A percentile compares a stretch with the other conserved stretches of the same genome.
Evolutionary conservation across 2,113 vertebrate genomes (phyloP).

Genomic region (Diadophis punctatus): DNA sequence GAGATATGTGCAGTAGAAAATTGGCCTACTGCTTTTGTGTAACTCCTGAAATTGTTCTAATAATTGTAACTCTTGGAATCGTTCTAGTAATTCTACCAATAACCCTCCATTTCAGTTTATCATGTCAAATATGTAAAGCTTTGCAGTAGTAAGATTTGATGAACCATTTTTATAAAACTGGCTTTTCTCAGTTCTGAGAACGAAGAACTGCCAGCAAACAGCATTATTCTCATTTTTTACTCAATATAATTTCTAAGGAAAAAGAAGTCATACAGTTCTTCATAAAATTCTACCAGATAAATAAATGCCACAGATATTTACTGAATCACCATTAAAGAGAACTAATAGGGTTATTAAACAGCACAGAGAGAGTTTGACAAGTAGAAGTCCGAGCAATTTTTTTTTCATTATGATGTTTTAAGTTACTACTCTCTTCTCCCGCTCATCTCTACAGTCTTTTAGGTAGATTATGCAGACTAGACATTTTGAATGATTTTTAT

Average conservation of each 20-base stretch:
- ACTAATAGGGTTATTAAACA: constrained; percentile 56
- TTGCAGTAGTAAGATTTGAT: constrained; percentile 62
- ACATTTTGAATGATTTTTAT: constrained; percentile 50
- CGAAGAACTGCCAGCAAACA: constrained; percentile 62
- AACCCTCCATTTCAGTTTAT: constrained; percentile 54
- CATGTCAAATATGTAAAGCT: constrained; percentile 66
- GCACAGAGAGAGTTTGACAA: constrained; percentile 51
- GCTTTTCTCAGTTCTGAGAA: constrained; percentile 41
- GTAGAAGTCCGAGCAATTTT: constrained; percentile 56
- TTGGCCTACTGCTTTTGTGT: constrained; percentile 59
- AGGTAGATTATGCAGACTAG: constrained; percentile 50
- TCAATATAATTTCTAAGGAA: constrained; percentile 52
- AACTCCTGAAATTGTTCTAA: constrained; percentile 59
- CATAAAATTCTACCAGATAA: constrained; percentile 64
- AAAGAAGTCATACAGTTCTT: constrained; percentile 70
- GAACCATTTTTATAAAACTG: constrained; percentile 58
- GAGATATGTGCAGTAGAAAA: constrained; percentile 56
- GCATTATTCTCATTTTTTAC: constrained; percentile 50
- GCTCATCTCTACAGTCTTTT: constrained; percentile 53
- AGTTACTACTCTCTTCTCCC: constrained; percentile 57
- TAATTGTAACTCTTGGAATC: constrained; percentile 56
- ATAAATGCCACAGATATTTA: constrained; percentile 63
- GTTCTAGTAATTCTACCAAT: constrained; percentile 57
- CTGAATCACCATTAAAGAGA: constrained; percentile 60
- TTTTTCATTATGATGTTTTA: constrained; percentile 62